Conservation (phyloP, 2,888 invertebrate species). For the Trichogramma evanescens region DNA sequence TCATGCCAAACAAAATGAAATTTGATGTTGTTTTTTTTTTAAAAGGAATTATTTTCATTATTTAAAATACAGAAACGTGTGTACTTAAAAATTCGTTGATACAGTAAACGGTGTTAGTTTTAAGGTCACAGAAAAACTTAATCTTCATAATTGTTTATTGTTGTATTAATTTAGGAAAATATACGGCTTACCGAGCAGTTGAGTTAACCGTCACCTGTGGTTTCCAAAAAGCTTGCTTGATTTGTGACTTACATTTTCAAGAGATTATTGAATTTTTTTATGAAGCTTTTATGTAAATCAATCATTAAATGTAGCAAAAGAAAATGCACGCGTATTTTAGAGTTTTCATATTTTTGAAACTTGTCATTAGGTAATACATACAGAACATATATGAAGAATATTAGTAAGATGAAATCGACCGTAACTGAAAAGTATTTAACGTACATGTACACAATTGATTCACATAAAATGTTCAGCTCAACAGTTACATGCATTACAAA, state of each 20-base stretch:
- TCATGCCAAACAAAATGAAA: constrained; percentile 16
- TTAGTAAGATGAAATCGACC: too few relatives aligned
- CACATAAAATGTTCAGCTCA: too few relatives aligned
- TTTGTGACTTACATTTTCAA: neutral
- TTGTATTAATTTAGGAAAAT: constrained; percentile 19
- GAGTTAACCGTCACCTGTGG: constrained; percentile 42
- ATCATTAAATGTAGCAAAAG: constrained; percentile 15
- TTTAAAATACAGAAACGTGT: constrained; percentile 5
- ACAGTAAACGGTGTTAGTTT: neutral
- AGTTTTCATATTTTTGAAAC: too few relatives aligned
- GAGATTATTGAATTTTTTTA: constrained; percentile 24
- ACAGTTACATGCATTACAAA: too few relatives aligned
- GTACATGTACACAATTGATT: too few relatives aligned
- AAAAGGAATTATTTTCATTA: neutral
- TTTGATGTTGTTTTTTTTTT: constrained; percentile 9
- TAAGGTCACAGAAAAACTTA: neutral
- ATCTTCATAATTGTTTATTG: constrained; percentile 3
- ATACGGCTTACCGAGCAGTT: constrained; percentile 40
- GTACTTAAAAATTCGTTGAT: neutral
- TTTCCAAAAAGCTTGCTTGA: constrained; percentile 34
- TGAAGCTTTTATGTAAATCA: constrained; percentile 40
- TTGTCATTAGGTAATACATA: too few relatives aligned
- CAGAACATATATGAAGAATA: too few relatives aligned
- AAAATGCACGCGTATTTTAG: too few relatives aligned
- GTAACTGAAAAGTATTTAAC: too few relatives aligned